Percentiles rank a stretch among this genome's conserved stretches.
Conservation (phyloP, 2,113 vertebrate genomes). For the Pogonocichla stellata region DNA sequence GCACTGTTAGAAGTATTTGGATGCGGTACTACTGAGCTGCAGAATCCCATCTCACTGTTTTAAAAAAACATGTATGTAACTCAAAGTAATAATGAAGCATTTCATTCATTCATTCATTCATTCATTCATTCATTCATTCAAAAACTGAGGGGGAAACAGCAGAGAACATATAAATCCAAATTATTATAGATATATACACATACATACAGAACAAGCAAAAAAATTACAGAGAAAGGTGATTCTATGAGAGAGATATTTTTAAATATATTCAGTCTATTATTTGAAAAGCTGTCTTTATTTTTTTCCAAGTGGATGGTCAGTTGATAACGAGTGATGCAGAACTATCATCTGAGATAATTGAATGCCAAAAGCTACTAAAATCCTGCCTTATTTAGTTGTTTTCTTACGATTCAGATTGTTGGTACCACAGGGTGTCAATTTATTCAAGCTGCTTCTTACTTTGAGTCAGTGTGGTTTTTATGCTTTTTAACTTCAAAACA, state of each 20-base stretch:
- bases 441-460: not conserved
- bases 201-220: not conserved
- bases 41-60: fast-evolving
- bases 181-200: not conserved
- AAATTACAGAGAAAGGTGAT: not conserved
- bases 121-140: not conserved
- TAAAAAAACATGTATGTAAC: not conserved
- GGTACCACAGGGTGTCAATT: not conserved
- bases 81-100: not conserved
- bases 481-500: not conserved
- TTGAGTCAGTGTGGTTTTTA: not conserved
- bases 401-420: not conserved
- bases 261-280: not conserved
- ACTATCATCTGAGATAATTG: not conserved
- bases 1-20: not conserved
- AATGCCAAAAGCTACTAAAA: not conserved
- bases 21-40: not conserved
- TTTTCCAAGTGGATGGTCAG: not conserved
- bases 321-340: not conserved
- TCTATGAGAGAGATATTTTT: not conserved
- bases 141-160: not conserved
- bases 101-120: not conserved
- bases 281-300: not conserved
- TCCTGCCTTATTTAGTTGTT: not conserved
- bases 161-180: not conserved